A percentile compares a stretch with the other conserved stretches of the same genome.
Conservation (phyloP, 2,888 invertebrate species). For the Agonopterix heracliana region DNA sequence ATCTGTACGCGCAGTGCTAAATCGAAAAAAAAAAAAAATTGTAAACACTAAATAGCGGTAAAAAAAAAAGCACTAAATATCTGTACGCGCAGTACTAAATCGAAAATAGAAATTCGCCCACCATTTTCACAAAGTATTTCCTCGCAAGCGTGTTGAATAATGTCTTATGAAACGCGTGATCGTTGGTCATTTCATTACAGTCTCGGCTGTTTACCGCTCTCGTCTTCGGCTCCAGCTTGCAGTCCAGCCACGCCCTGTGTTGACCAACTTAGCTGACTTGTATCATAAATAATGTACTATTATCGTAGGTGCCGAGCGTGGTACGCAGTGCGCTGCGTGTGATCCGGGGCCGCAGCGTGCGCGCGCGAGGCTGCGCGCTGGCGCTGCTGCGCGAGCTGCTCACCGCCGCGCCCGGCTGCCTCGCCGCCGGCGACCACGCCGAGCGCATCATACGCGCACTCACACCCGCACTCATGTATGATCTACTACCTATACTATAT, state of each 20-base stretch:
- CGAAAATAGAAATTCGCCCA: too few species aligned
- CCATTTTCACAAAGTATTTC: background rate
- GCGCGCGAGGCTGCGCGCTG: slow-evolving; percentile 91
- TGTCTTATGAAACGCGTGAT: background rate
- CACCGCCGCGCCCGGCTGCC: slow-evolving; percentile 90
- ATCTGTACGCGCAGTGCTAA: too few species aligned
- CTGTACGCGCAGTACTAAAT: too few species aligned
- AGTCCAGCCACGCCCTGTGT: background rate
- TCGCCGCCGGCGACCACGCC: slow-evolving; percentile 89
- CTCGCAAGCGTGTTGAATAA: background rate
- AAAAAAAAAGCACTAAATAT: too few species aligned
- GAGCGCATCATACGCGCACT: slow-evolving; percentile 92
- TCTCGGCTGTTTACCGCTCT: background rate
- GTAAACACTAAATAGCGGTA: too few species aligned
- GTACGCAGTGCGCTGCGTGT: slow-evolving; percentile 93
- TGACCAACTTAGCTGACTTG: background rate
- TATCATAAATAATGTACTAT: background rate
- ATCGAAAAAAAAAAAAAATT: too few species aligned
- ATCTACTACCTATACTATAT: background rate
- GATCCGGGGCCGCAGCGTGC: slow-evolving; percentile 83
- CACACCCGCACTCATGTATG: slow-evolving; percentile 85
- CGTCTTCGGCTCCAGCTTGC: background rate
- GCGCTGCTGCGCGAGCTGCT: slow-evolving; percentile 93
- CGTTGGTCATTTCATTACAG: background rate
- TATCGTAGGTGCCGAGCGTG: slow-evolving; percentile 67